Evolutionary conservation across 2,113 vertebrate genomes (phyloP), one percentile per base, ranked within the genome.

Genomic region (Prionailurus viverrinus): DNA sequence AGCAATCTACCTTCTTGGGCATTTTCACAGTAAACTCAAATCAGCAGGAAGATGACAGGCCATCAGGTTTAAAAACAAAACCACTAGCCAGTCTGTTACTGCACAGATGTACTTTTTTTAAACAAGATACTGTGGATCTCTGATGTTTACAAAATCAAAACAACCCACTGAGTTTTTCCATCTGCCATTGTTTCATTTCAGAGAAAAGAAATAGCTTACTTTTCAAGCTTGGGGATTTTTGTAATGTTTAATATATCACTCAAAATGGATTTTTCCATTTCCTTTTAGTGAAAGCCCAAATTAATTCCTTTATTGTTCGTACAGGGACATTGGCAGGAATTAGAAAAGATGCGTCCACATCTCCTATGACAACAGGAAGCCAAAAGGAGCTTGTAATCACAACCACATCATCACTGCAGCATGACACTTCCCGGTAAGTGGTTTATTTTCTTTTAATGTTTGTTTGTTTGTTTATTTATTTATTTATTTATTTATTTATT

Each of bases 321-420:
- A 80, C 97, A 99, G 99, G 95, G 79, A 92, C 55, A 91, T 1
- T 58, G 80, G 51, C 94, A 86, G 93, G 94, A 95, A 68, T 97
- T 95, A 96, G 89, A 93, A 99, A 98, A 96, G 99, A 99, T 98
- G 98, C 98, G 58, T 98, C 98, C 55, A 98, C 98, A 0, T 99
- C 99, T 97, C 99, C 99, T 90, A 94, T 95, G 55, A 91, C 97
- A 96, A 89, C 97, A 80, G 79, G 97, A 92, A 97, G 93, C 78
- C 98, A 96, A n/a, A 98, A 98, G 92, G 92, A 94, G 1, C 89
- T 94, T 88, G 82, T 92, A 93, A 69, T 88, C 14, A 68, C 94
- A 55, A 55, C 97, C 36, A 45, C 96, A 3, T 98, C 98, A 8
- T 98, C 98, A 5, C 73, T 97, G 69, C 98, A 95, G 83, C 96